Evolutionary conservation across 1,140 invertebrate species (phyloP), one percentile per base, ranked within the genome.

Genomic region (Lutraria rhynchaena): DNA sequence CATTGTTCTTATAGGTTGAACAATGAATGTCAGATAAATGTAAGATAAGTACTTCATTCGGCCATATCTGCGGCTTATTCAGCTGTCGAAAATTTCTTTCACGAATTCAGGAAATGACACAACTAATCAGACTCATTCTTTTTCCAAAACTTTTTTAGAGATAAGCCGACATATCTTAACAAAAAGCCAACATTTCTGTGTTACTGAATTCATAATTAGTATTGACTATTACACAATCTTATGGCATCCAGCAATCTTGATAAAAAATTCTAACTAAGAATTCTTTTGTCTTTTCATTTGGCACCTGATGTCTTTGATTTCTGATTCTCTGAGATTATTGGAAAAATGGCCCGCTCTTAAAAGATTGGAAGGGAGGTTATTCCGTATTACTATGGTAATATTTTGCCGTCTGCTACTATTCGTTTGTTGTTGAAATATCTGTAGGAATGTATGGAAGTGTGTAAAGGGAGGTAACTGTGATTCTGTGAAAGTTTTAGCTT

Each of bases 151-250:
- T 55, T 74, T 49, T 41, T 55, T 13, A 27, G 31, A 15, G 70
- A 74, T 74, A 74, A 58, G 19, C 29, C 15, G 19, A 58, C 51
- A 55, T 49, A 58, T 74, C 37, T 29, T 58, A 74, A 60, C 70
- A 74, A 74, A 35, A 57, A 58, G 5, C 31, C n/a, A n/a, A 58
- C 70, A 57, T 74, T 58, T 74, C 55, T 60, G 29, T 31, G 22
- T n/a, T 33, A 19, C 29, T n/a, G 22, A 44, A 35, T 5, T 27
- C n/a, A 24, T 74, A 74, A 74, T 74, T 57, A 58, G 0, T 58
- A 74, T 74, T 74, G 70, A 74, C 70, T 74, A 74, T 74, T 74
- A 74, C 70, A 57, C 55, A 51, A 74, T 41, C 35, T 74, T 58
- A 55, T 37, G 35, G 60, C 60, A 44, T 63, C 22, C 60, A 37